phyloP scores from a whole-genome alignment of 1,140 invertebrate species.

The Leptinotarsa lineolata region DNA sequence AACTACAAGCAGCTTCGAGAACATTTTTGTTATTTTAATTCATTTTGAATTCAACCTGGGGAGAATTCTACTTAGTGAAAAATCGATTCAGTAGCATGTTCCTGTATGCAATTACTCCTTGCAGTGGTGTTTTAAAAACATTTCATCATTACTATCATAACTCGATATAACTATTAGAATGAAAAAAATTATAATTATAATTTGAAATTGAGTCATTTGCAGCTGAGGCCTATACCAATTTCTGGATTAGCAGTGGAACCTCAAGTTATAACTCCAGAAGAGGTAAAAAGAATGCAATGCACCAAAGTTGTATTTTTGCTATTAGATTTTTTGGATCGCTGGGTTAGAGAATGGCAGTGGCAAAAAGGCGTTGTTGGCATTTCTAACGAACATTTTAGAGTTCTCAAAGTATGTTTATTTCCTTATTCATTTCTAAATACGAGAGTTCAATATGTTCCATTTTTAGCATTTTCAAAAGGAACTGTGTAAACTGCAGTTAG shows the following conservation, averaged over 20 bases:
- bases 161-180: conserved; percentile 1
- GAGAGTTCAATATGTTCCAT: conserved; percentile 1
- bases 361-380: conserved; percentile 36
- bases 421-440: too few species aligned
- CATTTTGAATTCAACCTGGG: too few species aligned
- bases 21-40: too few species aligned
- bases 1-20: too few species aligned
- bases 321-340: conserved; percentile 74
- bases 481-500: conserved; percentile 70
- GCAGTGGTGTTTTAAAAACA: too few species aligned
- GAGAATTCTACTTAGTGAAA: too few species aligned
- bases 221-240: conserved; percentile 37
- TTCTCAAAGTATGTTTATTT: conserved; percentile 38
- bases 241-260: conserved; percentile 30
- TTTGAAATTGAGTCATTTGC: conserved; percentile 19
- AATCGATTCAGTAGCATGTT: too few species aligned
- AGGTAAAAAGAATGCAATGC: conserved; percentile 55
- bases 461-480: conserved; percentile 60
- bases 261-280: conserved; percentile 45
- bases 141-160: too few species aligned
- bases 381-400: conserved; percentile 46
- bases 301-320: conserved; percentile 71
- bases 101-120: too few species aligned
- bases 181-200: background rate
- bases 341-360: conserved; percentile 68